Base-by-base conservation (phyloP, 2,113 vertebrate species). In the Gasterosteus aculeatus region DNA sequence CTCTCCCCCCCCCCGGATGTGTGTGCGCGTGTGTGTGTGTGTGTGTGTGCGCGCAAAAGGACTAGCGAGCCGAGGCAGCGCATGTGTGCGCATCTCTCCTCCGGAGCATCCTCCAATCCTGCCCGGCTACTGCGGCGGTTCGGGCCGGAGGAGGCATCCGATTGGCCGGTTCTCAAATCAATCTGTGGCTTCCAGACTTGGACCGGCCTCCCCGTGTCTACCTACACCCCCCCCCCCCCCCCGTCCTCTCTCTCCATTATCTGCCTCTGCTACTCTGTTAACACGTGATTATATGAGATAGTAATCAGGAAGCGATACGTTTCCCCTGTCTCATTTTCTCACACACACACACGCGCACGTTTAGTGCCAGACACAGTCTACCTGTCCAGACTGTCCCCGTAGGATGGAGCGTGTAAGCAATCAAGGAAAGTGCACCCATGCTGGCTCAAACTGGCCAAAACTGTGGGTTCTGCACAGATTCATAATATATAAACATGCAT, bases 281-380 rank as follows among this genome's bases (percentile, higher is more conserved):
- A 89, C 90, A 90, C 86, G 82, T 89, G 86, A 91, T 91, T 86
- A 88, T 80, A 79, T 85, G 75, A 88, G 89, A 91, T 89, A 86
- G 85, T 76, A 67, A 91, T 92, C 87, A 85, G 87, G 77, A 89
- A 85, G 69, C 64, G 82, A 85, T 85, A 81, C 72, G 56, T 87
- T 83, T 78, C 76, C 78, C 70, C 39, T 18, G 62, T 82, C 81
- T 85, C 35, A 72, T 85, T 86, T 87, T 79, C 72, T 72, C 53
- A 56, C 74, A 70, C 57, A 1, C 57, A 33, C n/a, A 29, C 57
- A 33, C 33, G 29, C 61, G 16, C 66, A 51, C 14, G n/a, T n/a
- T 1, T 22, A 19, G 18, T 7, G 16, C 14, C 33, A 44, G 41
- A 60, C 69, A 35, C 39, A 18, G 0, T 10, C 51, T 57, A 15